Evolutionary conservation across 2,797 vertebrate genomes (phyloP).

Genomic region (Steatocranus sp.): DNA sequence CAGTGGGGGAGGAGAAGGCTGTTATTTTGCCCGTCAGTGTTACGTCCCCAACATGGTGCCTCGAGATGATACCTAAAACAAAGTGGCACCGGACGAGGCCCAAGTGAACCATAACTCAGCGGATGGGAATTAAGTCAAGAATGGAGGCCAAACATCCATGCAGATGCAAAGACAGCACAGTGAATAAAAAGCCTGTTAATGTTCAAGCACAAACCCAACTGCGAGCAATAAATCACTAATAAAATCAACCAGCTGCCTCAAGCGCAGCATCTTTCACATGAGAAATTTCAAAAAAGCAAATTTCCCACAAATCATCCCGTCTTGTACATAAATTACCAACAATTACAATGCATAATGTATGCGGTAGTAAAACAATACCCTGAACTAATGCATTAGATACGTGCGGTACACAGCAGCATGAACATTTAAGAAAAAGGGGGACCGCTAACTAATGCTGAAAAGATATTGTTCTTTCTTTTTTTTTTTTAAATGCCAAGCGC

Average conservation of each 20-base stretch:
- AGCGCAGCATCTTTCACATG: not conserved
- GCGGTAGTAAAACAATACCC: conserved; percentile 64
- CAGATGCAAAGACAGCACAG: not conserved
- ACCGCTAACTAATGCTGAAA: not conserved
- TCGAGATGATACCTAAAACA: conserved; percentile 29
- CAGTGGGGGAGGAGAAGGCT: conserved; percentile 12
- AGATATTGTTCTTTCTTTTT: conserved; percentile 6
- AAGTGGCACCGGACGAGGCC: not conserved
- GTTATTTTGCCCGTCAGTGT: conserved; percentile 4
- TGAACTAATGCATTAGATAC: conserved; percentile 65
- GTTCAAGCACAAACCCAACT: not conserved
- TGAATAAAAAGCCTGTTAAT: not conserved
- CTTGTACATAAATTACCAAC: conserved; percentile 36
- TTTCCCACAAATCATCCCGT: conserved; percentile 8
- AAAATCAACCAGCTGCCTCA: conserved; percentile 2
- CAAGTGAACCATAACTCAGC: not conserved
- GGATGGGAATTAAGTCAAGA: conserved; percentile 16
- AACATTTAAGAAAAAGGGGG: conserved; percentile 10
- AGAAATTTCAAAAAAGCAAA: not conserved
- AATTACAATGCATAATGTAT: conserved; percentile 45
- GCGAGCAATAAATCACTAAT: not conserved
- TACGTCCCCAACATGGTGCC: not conserved
- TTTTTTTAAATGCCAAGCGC: conserved; percentile 1
- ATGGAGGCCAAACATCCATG: not conserved
- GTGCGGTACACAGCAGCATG: conserved; percentile 17